Evolutionary conservation across 2,888 invertebrate genomes (phyloP), one percentile per base, ranked within the genome.

Genomic region (Drosophila paramelanica): DNA sequence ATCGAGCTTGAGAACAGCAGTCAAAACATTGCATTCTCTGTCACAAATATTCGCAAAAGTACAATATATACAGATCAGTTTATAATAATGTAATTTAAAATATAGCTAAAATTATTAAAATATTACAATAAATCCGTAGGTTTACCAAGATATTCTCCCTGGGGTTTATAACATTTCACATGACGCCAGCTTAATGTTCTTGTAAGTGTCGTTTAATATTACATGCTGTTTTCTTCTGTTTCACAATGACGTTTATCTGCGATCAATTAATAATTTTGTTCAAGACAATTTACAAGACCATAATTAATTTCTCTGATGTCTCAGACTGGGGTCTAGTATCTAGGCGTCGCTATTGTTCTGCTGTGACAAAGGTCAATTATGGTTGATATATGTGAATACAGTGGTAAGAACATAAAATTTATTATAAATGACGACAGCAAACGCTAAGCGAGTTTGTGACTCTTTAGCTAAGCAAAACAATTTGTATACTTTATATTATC

Each of bases 261-360:
- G 72, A 74, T 74, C 79, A 79, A 74, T 73, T 81, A 69, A 81
- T 88, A 80, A 77, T 66, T 68, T 68, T 77, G 60, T 67, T 84
- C 77, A 81, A 69, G 88, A 81, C 86, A 83, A 88, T 84, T 75
- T 79, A 84, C 82, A 77, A 81, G 79, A 77, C 70, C 64, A 85
- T 88, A 85, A 74, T 67, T 79, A 71, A 85, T 77, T 69, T 67
- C 66, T 59, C 46, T 68, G 68, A 50, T 23, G 39, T 51, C 58
- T 56, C 42, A 31, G 58, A 39, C 46, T 39, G 60, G 42, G 31
- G 23, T 45, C 71, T 58, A 38, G 65, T 61, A 43, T 62, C 53
- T 58, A 56, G 70, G 49, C 59, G 64, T 67, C 8, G 60, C 53
- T 57, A 58, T 73, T 76, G 73, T 73, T 70, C 57, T 53, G 71